A percentile compares a stretch with the other conserved stretches of the same genome.
Evolutionary conservation across 2,113 vertebrate genomes (phyloP).

Genomic region (Rhinogobius similis): DNA sequence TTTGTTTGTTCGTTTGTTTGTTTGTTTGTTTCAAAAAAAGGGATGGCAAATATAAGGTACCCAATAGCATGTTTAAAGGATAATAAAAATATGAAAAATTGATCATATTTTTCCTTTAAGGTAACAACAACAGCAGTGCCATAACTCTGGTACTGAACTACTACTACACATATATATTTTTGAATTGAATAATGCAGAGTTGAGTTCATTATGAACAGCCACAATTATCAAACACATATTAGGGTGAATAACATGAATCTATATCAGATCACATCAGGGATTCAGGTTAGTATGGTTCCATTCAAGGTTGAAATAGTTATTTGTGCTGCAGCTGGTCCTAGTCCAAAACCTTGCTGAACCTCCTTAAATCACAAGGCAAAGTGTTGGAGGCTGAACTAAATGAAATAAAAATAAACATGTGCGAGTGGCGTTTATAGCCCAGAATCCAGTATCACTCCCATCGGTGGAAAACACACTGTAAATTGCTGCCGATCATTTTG

Average conservation of each 20-base stretch:
- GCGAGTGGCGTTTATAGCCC: slow-evolving; percentile 69
- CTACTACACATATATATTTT: no score
- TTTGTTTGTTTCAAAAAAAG: no score
- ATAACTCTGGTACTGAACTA: no score
- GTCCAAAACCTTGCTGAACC: slow-evolving; percentile 61
- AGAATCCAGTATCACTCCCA: slow-evolving; percentile 70
- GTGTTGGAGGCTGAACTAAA: slow-evolving; percentile 71
- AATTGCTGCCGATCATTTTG: slow-evolving; percentile 70
- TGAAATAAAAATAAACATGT: slow-evolving; percentile 75
- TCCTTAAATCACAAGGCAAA: slow-evolving; percentile 72
- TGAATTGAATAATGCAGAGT: no score
- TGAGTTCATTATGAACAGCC: not conserved
- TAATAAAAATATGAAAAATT: no score
- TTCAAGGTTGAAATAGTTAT: not conserved
- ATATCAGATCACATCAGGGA: not conserved
- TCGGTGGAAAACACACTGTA: slow-evolving; percentile 69
- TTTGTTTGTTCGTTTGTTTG: no score
- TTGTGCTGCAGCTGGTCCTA: slow-evolving; percentile 47
- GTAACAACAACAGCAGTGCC: not conserved
- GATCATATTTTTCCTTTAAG: no score
- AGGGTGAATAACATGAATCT: not conserved
- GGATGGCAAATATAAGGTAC: no score
- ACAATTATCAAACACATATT: not conserved
- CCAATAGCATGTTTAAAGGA: no score
- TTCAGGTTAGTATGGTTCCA: not conserved